These are phyloP conservation scores for Anorthoa munda DNA, from an alignment of 2,888 invertebrate genomes.

Conservation along the genomic window DNA sequence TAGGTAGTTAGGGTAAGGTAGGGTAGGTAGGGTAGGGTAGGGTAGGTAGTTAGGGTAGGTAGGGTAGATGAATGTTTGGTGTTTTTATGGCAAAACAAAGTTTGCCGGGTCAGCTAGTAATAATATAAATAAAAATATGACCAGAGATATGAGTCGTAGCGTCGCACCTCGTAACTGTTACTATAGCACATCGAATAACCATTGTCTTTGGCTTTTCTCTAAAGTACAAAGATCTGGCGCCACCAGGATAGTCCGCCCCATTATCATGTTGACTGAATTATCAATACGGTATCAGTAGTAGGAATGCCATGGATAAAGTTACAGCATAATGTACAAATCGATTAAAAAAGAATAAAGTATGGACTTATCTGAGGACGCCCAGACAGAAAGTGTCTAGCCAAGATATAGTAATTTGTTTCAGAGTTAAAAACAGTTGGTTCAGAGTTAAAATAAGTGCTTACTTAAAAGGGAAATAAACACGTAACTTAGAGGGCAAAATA, in stretches of 20 bases:
- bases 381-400: not conserved
- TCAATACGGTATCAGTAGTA: not conserved
- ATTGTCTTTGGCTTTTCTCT: no score
- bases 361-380: not conserved
- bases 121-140: no score
- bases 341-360: constrained; percentile 7
- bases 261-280: not conserved
- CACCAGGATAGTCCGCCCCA: not conserved
- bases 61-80: no score
- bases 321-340: constrained; percentile 14
- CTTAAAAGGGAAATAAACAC: not conserved
- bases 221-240: not conserved
- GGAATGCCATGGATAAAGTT: not conserved
- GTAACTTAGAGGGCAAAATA: no score
- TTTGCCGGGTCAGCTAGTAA: no score
- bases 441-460: not conserved
- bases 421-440: not conserved
- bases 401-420: not conserved
- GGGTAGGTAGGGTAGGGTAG: no score
- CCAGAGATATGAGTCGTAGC: no score
- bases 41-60: no score
- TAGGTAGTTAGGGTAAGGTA: no score
- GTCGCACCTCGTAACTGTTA: no score
- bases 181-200: no score
- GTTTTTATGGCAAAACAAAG: no score